phyloP scores from a whole-genome alignment of 1,140 invertebrate genomes.

The Euschistus heros region DNA sequence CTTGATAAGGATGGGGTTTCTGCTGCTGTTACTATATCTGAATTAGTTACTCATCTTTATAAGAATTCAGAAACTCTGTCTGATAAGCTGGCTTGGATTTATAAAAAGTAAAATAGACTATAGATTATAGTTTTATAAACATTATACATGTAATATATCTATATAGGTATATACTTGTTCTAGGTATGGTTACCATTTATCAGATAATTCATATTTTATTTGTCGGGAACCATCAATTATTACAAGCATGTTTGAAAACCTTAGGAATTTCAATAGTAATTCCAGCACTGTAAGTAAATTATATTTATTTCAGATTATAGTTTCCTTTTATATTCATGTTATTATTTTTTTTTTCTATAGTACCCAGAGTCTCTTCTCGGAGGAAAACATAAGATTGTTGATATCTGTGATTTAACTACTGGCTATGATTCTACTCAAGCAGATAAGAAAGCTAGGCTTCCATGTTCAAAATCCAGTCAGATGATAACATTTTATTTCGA shows the following conservation, averaged over 20 bases:
- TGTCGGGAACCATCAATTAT: conserved; percentile 65
- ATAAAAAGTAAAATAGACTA: conserved; percentile 35
- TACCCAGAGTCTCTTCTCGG: conserved; percentile 60
- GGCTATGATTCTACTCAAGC: conserved; percentile 71
- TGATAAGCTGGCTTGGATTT: conserved; percentile 72
- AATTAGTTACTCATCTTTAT: conserved; percentile 66
- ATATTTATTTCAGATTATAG: not conserved
- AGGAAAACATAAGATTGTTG: conserved; percentile 60
- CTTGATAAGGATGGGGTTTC: conserved; percentile 94
- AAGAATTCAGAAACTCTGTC: conserved; percentile 47
- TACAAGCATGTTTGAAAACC: conserved; percentile 64
- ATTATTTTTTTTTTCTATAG: conserved; percentile 40
- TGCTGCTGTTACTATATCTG: conserved; percentile 66
- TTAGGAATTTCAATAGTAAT: conserved; percentile 62
- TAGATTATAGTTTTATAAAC: no score
- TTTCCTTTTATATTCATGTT: not conserved
- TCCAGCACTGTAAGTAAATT: conserved; percentile 46
- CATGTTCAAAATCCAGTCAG: conserved; percentile 65
- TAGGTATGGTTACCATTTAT: conserved; percentile 74
- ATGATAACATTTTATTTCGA: conserved; percentile 96
- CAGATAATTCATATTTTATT: conserved; percentile 78
- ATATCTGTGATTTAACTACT: conserved; percentile 77
- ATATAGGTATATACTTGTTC: conserved; percentile 19
- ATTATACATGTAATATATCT: no score
- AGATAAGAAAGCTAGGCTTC: conserved; percentile 63